phyloP scores from a whole-genome alignment of 2,888 invertebrate species.

The Chelonus formosanus region DNA sequence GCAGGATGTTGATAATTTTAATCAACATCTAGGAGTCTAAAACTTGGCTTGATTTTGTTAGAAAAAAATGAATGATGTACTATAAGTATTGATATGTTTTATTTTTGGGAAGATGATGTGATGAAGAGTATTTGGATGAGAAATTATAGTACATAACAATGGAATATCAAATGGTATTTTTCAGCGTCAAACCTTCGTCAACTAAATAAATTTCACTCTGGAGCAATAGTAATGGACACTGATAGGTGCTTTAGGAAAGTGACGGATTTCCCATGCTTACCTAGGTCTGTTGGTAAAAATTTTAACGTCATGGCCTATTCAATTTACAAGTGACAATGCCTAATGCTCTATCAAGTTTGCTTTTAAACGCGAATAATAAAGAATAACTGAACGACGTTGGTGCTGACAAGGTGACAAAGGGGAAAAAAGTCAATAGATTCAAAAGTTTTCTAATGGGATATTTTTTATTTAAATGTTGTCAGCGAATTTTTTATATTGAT shows the following conservation, averaged over 20 bases:
- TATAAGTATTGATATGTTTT: too few relatives aligned
- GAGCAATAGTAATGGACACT: constrained; percentile 34
- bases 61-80: too few relatives aligned
- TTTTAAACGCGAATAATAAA: not conserved
- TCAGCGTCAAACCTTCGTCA: constrained; percentile 39
- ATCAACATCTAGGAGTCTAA: too few relatives aligned
- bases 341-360: constrained; percentile 22
- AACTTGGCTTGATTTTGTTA: too few relatives aligned
- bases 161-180: constrained; percentile 40
- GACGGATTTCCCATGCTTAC: constrained; percentile 31
- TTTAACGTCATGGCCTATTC: constrained; percentile 39
- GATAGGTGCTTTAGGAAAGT: constrained; percentile 31
- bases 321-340: constrained; percentile 32
- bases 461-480: too few relatives aligned
- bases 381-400: constrained; percentile 18
- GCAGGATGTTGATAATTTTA: too few relatives aligned
- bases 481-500: too few relatives aligned
- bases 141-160: not conserved
- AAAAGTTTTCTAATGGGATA: too few relatives aligned
- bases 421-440: not conserved
- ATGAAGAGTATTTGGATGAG: too few relatives aligned
- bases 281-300: constrained; percentile 30
- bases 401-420: not conserved
- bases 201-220: constrained; percentile 18
- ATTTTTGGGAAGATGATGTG: too few relatives aligned